A percentile compares a stretch with the other conserved stretches of the same genome.
phyloP scores from a whole-genome alignment of 2,113 vertebrate species.

The Passerina amoena region DNA sequence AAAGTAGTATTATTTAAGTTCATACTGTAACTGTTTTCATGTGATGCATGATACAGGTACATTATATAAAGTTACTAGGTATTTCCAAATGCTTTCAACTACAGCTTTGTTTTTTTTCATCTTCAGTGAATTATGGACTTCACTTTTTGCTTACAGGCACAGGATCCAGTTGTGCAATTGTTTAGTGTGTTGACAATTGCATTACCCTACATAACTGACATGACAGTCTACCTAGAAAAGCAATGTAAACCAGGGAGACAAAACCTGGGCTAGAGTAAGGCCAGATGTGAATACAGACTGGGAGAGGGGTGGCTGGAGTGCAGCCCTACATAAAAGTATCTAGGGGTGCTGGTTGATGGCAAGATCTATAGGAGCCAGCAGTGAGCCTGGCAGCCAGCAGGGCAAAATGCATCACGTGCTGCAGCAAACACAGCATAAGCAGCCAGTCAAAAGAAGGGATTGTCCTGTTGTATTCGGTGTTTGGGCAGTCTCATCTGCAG shows the following conservation, averaged over 20 bases:
- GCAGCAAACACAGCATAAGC: accelerated
- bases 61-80: not conserved
- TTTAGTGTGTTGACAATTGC: not conserved
- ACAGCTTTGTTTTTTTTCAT: not conserved
- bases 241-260: not conserved
- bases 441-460: accelerated
- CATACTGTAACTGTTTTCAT: not conserved
- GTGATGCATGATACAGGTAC: not conserved
- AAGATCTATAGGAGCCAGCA: accelerated
- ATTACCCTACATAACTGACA: not conserved
- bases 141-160: not conserved
- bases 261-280: not conserved
- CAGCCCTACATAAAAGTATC: not conserved
- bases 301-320: not conserved
- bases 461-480: accelerated
- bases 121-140: not conserved
- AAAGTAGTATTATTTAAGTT: not conserved
- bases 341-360: accelerated
- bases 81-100: not conserved
- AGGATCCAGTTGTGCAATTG: not conserved
- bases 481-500: not conserved
- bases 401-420: accelerated
- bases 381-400: not conserved
- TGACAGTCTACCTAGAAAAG: not conserved
- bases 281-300: not conserved